A percentile compares a stretch with the other conserved stretches of the same genome.
phyloP scores from a whole-genome alignment of 2,113 vertebrate genomes.

The Scytalopus superciliaris region DNA sequence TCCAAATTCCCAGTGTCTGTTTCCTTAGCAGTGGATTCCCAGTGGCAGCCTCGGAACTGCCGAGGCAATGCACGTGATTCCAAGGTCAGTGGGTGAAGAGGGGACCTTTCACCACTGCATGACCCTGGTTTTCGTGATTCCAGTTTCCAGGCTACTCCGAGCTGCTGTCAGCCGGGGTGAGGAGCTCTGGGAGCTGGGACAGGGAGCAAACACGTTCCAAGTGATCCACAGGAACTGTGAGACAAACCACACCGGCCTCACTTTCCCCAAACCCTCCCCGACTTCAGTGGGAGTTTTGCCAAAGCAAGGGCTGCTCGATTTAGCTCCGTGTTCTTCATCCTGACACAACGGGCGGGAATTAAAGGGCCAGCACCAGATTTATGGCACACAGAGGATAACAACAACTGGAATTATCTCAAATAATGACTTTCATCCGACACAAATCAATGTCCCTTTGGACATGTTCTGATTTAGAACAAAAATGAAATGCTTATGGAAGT shows the following conservation, averaged over 20 bases:
- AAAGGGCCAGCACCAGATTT: conserved; percentile 41
- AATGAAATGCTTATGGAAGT: not conserved
- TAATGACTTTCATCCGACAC: not conserved
- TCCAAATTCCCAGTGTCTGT: not conserved
- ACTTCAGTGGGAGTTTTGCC: conserved; percentile 53
- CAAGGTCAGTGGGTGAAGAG: conserved; percentile 12
- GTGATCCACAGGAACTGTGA: conserved; percentile 6
- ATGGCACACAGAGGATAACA: not conserved
- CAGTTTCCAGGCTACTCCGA: not conserved
- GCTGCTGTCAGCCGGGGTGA: not conserved
- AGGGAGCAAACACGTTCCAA: not conserved
- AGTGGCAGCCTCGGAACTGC: not conserved
- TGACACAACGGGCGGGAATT: conserved; percentile 23
- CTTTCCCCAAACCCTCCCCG: conserved; percentile 13
- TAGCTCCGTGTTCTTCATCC: conserved; percentile 36
- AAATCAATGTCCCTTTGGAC: not conserved
- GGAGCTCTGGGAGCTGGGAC: not conserved
- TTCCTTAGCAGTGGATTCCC: not conserved
- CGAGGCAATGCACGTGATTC: not conserved
- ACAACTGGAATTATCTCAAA: not conserved
- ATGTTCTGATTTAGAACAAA: not conserved
- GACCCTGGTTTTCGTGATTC: not conserved
- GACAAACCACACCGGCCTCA: not conserved
- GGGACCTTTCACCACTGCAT: not conserved
- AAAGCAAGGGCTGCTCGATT: conserved; percentile 52